Conservation (phyloP, 2,113 vertebrate species). For the Embiotoca jacksoni region DNA sequence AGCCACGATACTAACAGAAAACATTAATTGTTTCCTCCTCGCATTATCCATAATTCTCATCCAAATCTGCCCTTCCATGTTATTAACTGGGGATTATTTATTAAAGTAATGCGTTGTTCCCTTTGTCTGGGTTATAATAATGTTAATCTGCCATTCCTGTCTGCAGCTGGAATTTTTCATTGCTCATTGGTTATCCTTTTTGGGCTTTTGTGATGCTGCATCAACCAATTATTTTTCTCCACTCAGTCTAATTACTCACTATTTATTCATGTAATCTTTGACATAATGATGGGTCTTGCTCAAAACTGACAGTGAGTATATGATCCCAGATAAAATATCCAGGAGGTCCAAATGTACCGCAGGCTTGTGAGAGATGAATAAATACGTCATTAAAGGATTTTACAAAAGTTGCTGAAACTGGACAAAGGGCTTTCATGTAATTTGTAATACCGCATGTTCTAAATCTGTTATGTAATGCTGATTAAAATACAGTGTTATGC, state of each 20-base stretch:
- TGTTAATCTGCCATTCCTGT: conserved; percentile 60
- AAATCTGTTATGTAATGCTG: conserved; percentile 43
- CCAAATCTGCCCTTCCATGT: conserved; percentile 31
- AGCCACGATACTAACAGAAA: not conserved
- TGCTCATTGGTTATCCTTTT: conserved; percentile 11
- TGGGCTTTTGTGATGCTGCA: not conserved
- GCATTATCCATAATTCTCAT: conserved; percentile 37
- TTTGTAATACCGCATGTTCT: conserved; percentile 6
- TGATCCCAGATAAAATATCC: conserved; percentile 9
- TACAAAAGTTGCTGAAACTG: conserved; percentile 16
- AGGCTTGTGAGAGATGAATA: conserved; percentile 43
- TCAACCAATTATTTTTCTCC: conserved; percentile 19
- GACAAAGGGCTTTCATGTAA: conserved; percentile 29
- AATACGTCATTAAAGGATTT: conserved; percentile 36
- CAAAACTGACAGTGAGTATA: not conserved
- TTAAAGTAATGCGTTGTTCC: conserved; percentile 62
- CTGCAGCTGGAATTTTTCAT: conserved; percentile 25
- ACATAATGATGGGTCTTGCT: conserved; percentile 1
- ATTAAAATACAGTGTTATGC: not conserved
- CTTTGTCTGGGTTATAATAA: conserved; percentile 66
- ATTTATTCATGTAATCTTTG: conserved; percentile 39
- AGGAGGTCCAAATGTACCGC: conserved; percentile 32
- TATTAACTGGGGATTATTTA: conserved; percentile 53
- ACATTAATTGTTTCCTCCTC: conserved; percentile 13
- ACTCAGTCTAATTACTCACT: conserved; percentile 29